Conservation (phyloP, 2,888 invertebrate genomes). For the Linnaemya tessellans region DNA sequence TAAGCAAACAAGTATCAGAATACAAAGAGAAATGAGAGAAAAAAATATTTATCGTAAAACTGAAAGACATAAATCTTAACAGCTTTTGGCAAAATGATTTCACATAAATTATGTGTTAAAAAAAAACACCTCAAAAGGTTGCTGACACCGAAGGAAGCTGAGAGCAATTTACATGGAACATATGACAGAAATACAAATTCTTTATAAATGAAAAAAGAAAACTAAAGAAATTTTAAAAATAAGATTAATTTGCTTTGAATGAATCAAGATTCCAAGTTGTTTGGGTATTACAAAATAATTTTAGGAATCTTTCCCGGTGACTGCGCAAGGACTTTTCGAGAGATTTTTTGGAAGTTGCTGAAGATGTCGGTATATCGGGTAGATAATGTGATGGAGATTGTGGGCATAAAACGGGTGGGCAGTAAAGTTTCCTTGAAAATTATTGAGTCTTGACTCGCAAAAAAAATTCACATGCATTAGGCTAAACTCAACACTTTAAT, state of each 20-base stretch:
- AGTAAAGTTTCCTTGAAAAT: no score
- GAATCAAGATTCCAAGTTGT: neutral
- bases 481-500: no score
- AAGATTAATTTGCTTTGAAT: neutral
- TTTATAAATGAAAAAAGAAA: neutral
- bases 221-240: neutral
- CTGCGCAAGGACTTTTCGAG: no score
- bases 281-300: neutral
- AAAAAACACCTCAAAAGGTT: conserved; percentile 58
- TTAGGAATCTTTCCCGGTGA: no score
- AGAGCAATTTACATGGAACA: neutral
- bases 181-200: neutral
- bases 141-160: neutral
- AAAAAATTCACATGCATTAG: no score
- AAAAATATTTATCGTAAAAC: conserved; percentile 38
- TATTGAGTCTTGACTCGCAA: no score
- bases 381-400: no score
- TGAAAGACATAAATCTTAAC: conserved; percentile 64
- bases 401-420: no score
- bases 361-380: no score
- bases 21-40: neutral
- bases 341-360: no score
- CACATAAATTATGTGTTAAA: conserved; percentile 51
- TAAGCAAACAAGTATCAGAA: neutral
- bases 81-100: conserved; percentile 66